Base-by-base conservation (phyloP, 2,113 vertebrate genomes). In the Lasiurus borealis region DNA sequence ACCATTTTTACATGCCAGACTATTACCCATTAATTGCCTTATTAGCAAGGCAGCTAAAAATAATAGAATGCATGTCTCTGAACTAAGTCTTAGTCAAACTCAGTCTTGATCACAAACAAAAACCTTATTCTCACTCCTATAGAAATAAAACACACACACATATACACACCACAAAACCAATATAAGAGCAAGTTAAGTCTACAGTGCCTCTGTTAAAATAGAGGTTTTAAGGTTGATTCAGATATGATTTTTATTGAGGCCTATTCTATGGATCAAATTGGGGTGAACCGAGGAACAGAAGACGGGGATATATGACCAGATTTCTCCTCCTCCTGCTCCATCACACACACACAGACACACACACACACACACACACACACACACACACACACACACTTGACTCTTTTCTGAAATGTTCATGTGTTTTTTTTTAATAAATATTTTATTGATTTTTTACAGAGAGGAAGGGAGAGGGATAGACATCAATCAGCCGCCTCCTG, bases 111-210 rank as follows among this genome's bases (percentile, higher is more conserved):
- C 4, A 25, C 57, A 85, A 25, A 21, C n/a, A 71, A 87, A 89
- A 96, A 31, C 25, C 23, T 88, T 62, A 88, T 50, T 83, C 29
- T 23, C 16, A n/a, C 23, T 81, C 27, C 9, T 75, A 19, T 4
- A 21, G 18, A 57, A 57, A n/a, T 13, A 31, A 34, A 3, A 21
- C 10, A 73, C 25, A 44, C 8, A 40, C 40, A 40, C 40, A 40
- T 5, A 40, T 9, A 57, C 19, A 40, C 3, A 59, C 57, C 57
- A 59, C 19, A 12, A 3, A 62, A 52, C 14, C 27, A 57, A 89
- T 31, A 59, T 27, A 59, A 85, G 52, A 93, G 9, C 48, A 96
- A 85, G 69, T n/a, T 64, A 91, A 82, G 13, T 75, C n/a, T 71
- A 27, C 29, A 48, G 12, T 31, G n/a, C 40, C 2, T 89, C 31